phyloP scores from a whole-genome alignment of 1,140 invertebrate genomes.

The Lutraria rhynchaena region DNA sequence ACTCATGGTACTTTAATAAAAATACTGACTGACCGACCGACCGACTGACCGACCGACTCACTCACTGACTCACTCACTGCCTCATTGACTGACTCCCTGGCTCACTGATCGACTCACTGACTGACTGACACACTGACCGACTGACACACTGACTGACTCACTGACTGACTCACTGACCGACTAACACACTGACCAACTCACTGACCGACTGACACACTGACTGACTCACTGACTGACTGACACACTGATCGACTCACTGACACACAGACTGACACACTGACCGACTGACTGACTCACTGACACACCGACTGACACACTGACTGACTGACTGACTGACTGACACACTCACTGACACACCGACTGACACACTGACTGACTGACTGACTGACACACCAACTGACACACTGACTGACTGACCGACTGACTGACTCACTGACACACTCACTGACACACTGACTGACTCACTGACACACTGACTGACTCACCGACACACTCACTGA shows the following conservation, averaged over 20 bases:
- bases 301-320: conserved; percentile 26
- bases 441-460: conserved; percentile 3
- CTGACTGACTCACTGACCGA: too few relatives aligned
- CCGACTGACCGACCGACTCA: too few relatives aligned
- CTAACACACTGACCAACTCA: too few relatives aligned
- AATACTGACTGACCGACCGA: too few relatives aligned
- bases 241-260: conserved; percentile 2
- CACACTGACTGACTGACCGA: too few relatives aligned
- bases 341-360: conserved; percentile 6
- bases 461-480: neutral
- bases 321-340: conserved; percentile 20
- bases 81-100: conserved; percentile 15
- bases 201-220: conserved; percentile 8
- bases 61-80: conserved; percentile 8
- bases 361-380: conserved; percentile 6
- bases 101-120: too few relatives aligned
- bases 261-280: conserved; percentile 2
- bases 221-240: conserved; percentile 14
- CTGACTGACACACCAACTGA: conserved; percentile 12
- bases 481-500: conserved; percentile 4
- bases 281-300: conserved; percentile 19
- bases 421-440: too few relatives aligned
- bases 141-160: too few relatives aligned
- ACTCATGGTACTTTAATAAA: too few relatives aligned
- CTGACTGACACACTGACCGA: too few relatives aligned